Evolutionary conservation across 2,113 vertebrate genomes (phyloP), one percentile per base, ranked within the genome.

Genomic region (Oreochromis tanganicae): DNA sequence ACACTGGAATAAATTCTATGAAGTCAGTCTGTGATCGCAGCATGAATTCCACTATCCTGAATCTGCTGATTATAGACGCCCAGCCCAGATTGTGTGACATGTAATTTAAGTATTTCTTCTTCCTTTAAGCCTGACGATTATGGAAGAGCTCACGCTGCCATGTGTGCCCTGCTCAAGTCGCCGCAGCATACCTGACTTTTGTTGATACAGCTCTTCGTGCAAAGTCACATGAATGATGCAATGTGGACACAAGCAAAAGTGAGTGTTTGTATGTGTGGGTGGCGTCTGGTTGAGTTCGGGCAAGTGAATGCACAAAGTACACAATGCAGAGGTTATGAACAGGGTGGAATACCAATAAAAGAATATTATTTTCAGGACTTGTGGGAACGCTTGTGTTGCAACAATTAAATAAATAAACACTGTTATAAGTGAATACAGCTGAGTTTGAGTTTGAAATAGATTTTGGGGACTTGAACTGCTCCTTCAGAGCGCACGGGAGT

Each of bases 361-460:
- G 36, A 55, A 75, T 61, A 81, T 81, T 90, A 93, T 87, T 89
- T 91, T 86, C 54, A 84, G 85, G 83, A 41, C 83, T 89, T 41
- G 4, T 27, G 71, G 82, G 78, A 87, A 46, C 3, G 71, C 78
- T 71, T 1, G 13, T 84, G 83, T 85, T 56, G 89, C 89, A 90
- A 87, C 59, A 63, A 83, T 83, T 81, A 80, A 24, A 81, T 50
- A 87, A 86, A 89, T 41, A 94, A 88, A 91, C 71, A 75, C 43
- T 2, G 29, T 79, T 85, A 46, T 52, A 85, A 79, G 4, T 16
- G 54, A 79, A 21, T 38, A 5, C 17, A 50, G 73, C 27, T 78
- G 73, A 78, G 46, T 48, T 73, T 29, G 24, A 17, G 29, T 87
- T 46, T 66, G 29, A 68, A 87, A 71, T 43, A 43, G 27, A 81